Conservation (phyloP, 2,113 vertebrate species). For the Athene cunicularia region DNA sequence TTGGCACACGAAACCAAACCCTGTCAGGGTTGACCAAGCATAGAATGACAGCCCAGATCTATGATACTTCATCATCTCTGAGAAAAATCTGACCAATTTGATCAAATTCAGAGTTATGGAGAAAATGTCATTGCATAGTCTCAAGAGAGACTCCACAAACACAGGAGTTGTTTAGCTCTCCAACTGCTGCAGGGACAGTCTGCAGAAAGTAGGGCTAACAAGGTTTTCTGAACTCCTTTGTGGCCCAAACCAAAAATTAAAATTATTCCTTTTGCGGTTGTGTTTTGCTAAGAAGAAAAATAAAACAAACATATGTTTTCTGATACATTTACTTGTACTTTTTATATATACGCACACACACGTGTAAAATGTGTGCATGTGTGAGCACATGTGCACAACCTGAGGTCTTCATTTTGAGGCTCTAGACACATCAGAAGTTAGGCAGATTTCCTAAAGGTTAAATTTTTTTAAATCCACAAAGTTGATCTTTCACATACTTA, state of each 20-base stretch:
- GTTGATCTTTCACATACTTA: not conserved
- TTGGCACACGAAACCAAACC: not conserved
- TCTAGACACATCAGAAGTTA: not conserved
- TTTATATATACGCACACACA: not conserved
- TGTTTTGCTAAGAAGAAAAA: not conserved
- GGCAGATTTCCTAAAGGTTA: not conserved
- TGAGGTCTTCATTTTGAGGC: not conserved
- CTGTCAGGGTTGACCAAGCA: not conserved
- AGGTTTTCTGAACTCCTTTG: not conserved
- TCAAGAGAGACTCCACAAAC: not conserved
- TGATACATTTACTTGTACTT: not conserved
- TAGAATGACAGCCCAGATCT: not conserved
- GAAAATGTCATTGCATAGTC: not conserved
- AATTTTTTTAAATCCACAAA: not conserved
- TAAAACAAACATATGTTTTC: not conserved
- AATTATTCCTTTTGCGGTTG: not conserved
- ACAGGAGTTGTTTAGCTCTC: not conserved
- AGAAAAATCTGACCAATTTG: not conserved
- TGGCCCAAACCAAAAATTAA: not conserved
- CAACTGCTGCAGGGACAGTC: not conserved
- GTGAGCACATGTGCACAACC: fast-evolving
- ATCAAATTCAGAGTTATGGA: not conserved
- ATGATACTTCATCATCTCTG: not conserved
- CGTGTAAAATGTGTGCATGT: fast-evolving
- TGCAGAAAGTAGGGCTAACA: not conserved